Evolutionary conservation across 2,113 vertebrate species (phyloP).

Genomic region (Myiozetetes cayanensis): DNA sequence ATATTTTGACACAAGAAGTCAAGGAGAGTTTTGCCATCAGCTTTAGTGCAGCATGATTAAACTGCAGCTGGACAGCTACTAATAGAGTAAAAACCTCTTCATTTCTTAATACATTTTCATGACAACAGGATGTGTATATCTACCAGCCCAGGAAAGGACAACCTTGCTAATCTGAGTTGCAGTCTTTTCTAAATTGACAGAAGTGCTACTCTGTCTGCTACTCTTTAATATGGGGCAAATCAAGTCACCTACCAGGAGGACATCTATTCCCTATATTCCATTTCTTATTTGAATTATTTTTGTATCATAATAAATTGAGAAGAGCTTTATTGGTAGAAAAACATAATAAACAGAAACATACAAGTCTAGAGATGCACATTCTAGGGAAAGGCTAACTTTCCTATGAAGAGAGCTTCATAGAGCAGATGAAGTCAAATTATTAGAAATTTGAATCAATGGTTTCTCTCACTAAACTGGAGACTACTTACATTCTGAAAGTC

Average conservation of each 20-base stretch:
- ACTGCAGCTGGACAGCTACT: slow-evolving; percentile 11
- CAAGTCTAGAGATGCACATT: neutral
- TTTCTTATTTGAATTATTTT: neutral
- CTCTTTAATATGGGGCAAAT: neutral
- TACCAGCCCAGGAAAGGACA: neutral
- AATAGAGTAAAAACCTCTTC: neutral
- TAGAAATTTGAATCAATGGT: neutral
- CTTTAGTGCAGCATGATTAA: neutral
- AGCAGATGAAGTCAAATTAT: neutral
- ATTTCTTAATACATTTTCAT: slow-evolving; percentile 20
- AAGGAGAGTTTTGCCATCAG: neutral
- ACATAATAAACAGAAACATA: neutral
- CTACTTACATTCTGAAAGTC: neutral
- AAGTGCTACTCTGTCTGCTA: neutral
- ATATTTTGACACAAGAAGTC: neutral
- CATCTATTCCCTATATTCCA: neutral
- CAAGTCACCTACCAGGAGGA: neutral
- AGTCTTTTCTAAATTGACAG: neutral
- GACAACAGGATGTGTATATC: neutral
- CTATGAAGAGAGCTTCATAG: neutral
- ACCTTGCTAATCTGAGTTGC: neutral
- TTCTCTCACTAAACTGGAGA: neutral
- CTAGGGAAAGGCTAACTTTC: neutral
- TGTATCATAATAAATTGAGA: neutral
- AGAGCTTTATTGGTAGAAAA: neutral